Percentiles rank a stretch among this genome's conserved stretches.
phyloP scores from a whole-genome alignment of 2,888 invertebrate species.

The Synergus laeviventris region DNA sequence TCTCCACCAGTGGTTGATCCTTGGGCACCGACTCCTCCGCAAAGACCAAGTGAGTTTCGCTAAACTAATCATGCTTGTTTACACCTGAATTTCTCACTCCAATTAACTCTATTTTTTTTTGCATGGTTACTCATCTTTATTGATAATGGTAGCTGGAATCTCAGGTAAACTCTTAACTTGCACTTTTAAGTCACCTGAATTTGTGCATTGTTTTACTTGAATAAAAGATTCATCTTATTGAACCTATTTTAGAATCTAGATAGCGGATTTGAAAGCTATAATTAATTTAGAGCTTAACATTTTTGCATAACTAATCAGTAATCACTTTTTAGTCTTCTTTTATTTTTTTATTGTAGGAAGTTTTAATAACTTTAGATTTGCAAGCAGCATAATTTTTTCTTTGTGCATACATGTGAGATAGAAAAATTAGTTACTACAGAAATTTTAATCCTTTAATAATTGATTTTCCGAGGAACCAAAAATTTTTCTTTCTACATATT shows the following conservation, averaged over 20 bases:
- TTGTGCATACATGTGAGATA: neutral
- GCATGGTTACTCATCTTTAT: slow-evolving; percentile 51
- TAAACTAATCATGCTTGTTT: neutral
- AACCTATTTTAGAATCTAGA: neutral
- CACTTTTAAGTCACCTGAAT: neutral
- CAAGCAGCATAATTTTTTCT: neutral
- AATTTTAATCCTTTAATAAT: too few species aligned
- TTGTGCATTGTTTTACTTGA: slow-evolving; percentile 9
- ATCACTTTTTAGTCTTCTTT: neutral
- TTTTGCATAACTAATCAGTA: neutral
- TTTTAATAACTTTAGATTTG: neutral
- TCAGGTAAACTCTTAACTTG: slow-evolving; percentile 55
- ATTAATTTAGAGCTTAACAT: neutral
- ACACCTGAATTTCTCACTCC: slow-evolving; percentile 41
- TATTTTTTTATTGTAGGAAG: neutral
- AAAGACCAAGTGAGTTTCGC: slow-evolving; percentile 69
- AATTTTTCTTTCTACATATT: too few species aligned
- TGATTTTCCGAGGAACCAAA: too few species aligned
- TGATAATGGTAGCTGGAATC: slow-evolving; percentile 56
- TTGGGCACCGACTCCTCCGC: slow-evolving; percentile 79
- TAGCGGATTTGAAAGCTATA: neutral
- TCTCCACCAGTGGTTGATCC: slow-evolving; percentile 78
- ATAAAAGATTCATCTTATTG: neutral
- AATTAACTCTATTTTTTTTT: slow-evolving; percentile 49
- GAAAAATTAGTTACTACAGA: too few species aligned